A percentile compares a stretch with the other conserved stretches of the same genome.
phyloP scores from a whole-genome alignment of 2,113 vertebrate species.

The Tylochromis polylepis region DNA sequence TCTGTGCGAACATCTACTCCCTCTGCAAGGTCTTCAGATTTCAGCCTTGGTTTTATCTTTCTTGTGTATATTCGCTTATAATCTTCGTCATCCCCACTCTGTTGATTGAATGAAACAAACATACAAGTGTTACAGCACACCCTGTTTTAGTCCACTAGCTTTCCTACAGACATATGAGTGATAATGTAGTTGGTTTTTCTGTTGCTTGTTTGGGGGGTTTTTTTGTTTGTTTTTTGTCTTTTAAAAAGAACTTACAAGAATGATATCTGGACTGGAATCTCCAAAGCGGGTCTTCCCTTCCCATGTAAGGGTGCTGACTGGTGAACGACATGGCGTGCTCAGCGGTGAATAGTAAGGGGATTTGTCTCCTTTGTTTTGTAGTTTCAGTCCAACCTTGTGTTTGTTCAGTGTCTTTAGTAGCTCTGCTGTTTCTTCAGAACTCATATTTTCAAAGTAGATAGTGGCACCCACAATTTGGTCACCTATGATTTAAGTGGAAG shows the following conservation, averaged over 20 bases:
- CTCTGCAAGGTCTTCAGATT: conserved; percentile 81
- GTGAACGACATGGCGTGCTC: conserved; percentile 79
- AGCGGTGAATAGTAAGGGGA: conserved; percentile 78
- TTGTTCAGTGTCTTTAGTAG: conserved; percentile 84
- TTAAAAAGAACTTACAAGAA: conserved; percentile 77
- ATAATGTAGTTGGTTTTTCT: not conserved
- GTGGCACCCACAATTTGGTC: conserved; percentile 94
- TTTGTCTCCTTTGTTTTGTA: conserved; percentile 85
- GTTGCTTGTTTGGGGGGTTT: not conserved
- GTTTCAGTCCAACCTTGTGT: conserved; percentile 88
- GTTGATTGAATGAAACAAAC: conserved; percentile 11
- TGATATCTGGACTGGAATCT: conserved; percentile 79
- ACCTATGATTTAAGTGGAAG: conserved; percentile 65
- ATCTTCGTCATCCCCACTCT: conserved; percentile 93
- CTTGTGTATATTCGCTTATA: conserved; percentile 89
- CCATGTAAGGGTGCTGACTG: conserved; percentile 74
- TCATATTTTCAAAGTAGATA: conserved; percentile 93
- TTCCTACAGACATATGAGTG: not conserved
- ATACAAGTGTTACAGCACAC: not conserved
- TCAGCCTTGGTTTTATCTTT: conserved; percentile 92
- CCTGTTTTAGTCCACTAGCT: not conserved
- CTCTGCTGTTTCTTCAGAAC: conserved; percentile 83
- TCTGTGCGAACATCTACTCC: conserved; percentile 78
- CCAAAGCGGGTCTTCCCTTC: conserved; percentile 66
- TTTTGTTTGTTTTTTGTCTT: not conserved